Percentiles rank a stretch among this genome's conserved stretches.
These are phyloP conservation scores for Armadillidium nasatum DNA, from an alignment of 1,140 invertebrate species.

Conservation along the genomic window DNA sequence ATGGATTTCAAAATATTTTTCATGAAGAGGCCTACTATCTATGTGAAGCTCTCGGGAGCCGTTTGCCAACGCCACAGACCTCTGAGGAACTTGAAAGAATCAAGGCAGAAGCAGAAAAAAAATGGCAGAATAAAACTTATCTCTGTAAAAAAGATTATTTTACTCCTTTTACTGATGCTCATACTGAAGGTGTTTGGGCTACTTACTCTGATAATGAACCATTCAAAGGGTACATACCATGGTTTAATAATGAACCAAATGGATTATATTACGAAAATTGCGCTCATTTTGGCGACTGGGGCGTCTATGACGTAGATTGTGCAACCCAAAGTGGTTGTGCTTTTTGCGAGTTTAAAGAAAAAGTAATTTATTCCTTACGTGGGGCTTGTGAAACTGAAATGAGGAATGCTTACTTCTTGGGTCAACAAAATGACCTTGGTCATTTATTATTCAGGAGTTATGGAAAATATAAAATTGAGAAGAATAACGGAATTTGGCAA, in stretches of 20 bases:
- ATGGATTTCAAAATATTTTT: not conserved
- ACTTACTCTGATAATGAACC: not conserved
- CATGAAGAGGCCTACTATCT: not conserved
- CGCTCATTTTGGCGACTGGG: not conserved
- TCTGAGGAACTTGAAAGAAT: no score
- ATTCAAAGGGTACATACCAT: not conserved
- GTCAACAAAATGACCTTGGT: not conserved
- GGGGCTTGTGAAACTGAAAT: conserved; percentile 16
- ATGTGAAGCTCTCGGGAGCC: no score
- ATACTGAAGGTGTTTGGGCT: conserved; percentile 16
- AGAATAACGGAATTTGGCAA: no score
- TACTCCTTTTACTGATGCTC: not conserved
- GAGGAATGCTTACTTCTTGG: conserved; percentile 9
- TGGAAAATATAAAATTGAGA: no score
- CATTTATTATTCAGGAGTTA: not conserved
- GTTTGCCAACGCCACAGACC: no score
- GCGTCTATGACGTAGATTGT: conserved; percentile 4
- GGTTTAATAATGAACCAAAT: not conserved
- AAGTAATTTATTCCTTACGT: not conserved
- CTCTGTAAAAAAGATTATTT: no score
- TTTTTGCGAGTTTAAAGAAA: conserved; percentile 7
- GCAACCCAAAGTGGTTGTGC: not conserved
- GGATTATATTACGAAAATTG: conserved; percentile 14
- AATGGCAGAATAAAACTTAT: no score
- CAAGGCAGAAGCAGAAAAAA: no score